Evolutionary conservation across 2,113 vertebrate species (phyloP).

Genomic region (Amblyopsis rosae): DNA sequence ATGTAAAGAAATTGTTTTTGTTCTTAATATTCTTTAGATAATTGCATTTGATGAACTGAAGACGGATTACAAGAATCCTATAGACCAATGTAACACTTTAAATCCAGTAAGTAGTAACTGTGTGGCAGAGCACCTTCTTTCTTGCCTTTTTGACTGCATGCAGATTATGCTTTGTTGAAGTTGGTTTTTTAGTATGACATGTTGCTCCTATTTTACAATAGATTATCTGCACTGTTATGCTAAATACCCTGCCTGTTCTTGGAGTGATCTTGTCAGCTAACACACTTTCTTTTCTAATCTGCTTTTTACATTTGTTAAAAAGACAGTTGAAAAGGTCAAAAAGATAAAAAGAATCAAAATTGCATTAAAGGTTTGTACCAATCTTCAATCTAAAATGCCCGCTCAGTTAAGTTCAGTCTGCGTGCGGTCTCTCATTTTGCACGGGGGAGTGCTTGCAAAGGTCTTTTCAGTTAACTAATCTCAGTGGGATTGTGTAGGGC

Average conservation of each 20-base stretch:
- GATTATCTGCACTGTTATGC: slow-evolving; percentile 73
- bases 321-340: slow-evolving; percentile 99
- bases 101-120: slow-evolving; percentile 91
- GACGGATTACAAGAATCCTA: slow-evolving; percentile 99
- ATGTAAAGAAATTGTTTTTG: slow-evolving; percentile 9
- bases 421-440: slow-evolving; percentile 78
- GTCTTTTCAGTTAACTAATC: slow-evolving; percentile 83
- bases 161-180: slow-evolving; percentile 48
- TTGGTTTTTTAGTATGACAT: not conserved
- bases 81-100: slow-evolving; percentile 99
- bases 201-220: slow-evolving; percentile 23
- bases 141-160: slow-evolving; percentile 62
- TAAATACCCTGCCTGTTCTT: slow-evolving; percentile 84
- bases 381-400: slow-evolving; percentile 82
- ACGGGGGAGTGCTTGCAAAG: slow-evolving; percentile 81
- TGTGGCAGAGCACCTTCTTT: not conserved
- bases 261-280: slow-evolving; percentile 88
- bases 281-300: slow-evolving; percentile 82
- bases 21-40: slow-evolving; percentile 78
- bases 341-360: slow-evolving; percentile 99
- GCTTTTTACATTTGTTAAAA: slow-evolving; percentile 85
- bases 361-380: slow-evolving; percentile 99
- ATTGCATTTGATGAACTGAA: slow-evolving; percentile 99
- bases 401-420: slow-evolving; percentile 76
- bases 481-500: slow-evolving; percentile 7